These are phyloP conservation scores for Emydoidea blandingii DNA, from an alignment of 2,797 vertebrate species.

Conservation along the genomic window DNA sequence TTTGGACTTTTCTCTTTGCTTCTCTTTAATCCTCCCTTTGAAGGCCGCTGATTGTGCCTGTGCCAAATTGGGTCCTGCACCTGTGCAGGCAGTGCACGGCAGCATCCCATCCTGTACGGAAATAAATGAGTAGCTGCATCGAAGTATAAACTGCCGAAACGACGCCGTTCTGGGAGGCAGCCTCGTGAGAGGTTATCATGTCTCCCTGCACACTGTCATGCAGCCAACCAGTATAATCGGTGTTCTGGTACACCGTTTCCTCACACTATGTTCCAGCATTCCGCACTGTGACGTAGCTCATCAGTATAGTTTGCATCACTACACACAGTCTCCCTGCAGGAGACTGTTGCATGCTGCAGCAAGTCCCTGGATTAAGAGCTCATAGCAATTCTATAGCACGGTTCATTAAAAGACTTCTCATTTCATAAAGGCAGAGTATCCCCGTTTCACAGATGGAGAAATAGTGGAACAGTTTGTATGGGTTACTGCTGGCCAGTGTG, in stretches of 20 bases:
- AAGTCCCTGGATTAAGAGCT: neutral
- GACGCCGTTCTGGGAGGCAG: neutral
- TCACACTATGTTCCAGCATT: neutral
- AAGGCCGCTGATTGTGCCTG: neutral
- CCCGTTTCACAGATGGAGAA: neutral
- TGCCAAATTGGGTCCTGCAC: neutral
- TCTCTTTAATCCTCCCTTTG: neutral
- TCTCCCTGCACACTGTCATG: neutral
- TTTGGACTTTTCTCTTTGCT: neutral
- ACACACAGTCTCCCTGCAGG: neutral
- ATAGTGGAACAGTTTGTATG: neutral
- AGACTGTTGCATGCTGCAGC: neutral
- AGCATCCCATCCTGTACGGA: neutral
- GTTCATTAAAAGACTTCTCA: neutral
- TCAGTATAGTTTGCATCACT: neutral
- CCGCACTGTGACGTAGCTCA: neutral
- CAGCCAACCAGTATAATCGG: neutral
- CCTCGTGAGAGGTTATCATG: rapidly evolving
- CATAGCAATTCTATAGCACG: neutral
- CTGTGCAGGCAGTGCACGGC: neutral
- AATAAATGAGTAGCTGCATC: neutral
- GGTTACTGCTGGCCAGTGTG: neutral
- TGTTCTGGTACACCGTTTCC: neutral
- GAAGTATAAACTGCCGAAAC: neutral
- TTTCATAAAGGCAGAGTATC: neutral